Base-by-base conservation (phyloP, 2,888 invertebrate genomes). In the Drosophila anomalipes region DNA sequence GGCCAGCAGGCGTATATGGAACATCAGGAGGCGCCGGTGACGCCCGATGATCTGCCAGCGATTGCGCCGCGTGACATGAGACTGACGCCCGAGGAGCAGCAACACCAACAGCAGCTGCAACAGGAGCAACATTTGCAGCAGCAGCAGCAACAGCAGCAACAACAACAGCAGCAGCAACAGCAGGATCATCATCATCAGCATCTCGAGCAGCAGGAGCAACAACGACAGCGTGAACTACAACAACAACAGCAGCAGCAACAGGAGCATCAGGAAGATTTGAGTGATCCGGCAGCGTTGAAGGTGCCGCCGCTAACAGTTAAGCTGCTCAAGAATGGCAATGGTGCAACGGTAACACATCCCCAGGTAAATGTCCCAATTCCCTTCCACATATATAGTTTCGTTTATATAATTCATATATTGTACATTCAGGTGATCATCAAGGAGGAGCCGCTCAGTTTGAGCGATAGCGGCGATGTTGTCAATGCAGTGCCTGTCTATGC, bases 291-390 rank as follows among this genome's bases (percentile, higher is more conserved):
- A 54, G 73, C 83, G 67, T 65, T 91, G n/a, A 92, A 92, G 76
- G 93, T 93, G 72, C 93, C 93, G 41, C 93, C 93, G 0, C 78
- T 93, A 5, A 93, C 92, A 65, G 93, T 93, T 37, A 93, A 93
- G 70, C 82, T 93, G 71, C 81, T 89, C 10, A 93, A 93, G 65
- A 92, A 91, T 72, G 91, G 92, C 70, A 92, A 87, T 67, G 90
- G 90, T 52, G 88, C 76, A 9, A 80, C 86, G 52, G 90, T 91
- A 60, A 81, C 91, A 64, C 91, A 92, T 85, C 92, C 92, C 51
- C 92, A 92, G 79, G 91, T 91, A 79, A 33, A 61, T 47, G 47
- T 47, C 16, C 47, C 47, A 26, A 47, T 26, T 26, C 16, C 26
- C 16, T 16, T 47, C 4, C 26, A 56, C 28, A 22, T 65, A 14